Conservation (phyloP, 2,113 vertebrate species). For the Phylloscopus trochilus region DNA sequence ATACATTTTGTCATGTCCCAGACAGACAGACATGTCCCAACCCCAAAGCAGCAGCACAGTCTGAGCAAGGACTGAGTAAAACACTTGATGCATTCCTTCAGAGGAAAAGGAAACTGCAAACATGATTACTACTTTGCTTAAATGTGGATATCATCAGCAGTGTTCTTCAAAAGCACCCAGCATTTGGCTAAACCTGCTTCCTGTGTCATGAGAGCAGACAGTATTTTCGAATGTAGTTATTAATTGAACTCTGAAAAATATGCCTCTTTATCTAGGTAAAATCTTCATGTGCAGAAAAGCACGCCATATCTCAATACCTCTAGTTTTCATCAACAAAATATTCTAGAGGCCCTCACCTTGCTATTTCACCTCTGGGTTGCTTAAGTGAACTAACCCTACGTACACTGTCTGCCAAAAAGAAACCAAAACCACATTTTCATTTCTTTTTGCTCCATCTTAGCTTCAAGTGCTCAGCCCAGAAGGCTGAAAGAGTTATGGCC, state of each 20-base stretch:
- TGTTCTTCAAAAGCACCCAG: neutral
- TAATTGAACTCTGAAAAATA: constrained; percentile 10
- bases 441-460: constrained; percentile 67
- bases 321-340: constrained; percentile 42
- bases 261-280: neutral
- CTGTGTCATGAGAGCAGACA: neutral
- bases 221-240: neutral
- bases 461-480: constrained; percentile 41
- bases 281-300: constrained; percentile 18
- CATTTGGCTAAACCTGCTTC: neutral
- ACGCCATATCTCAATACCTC: neutral
- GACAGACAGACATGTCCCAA: neutral
- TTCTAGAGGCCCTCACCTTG: neutral
- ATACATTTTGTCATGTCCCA: neutral
- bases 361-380: constrained; percentile 28
- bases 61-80: neutral
- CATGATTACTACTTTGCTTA: neutral
- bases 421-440: constrained; percentile 70
- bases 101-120: neutral
- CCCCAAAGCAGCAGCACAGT: neutral
- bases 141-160: neutral
- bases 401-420: constrained; percentile 72
- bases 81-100: neutral
- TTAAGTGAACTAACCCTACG: constrained; percentile 59
- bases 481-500: constrained; percentile 59